These are phyloP conservation scores for Abscondita cerata DNA, from an alignment of 2,888 invertebrate genomes.

Conservation along the genomic window DNA sequence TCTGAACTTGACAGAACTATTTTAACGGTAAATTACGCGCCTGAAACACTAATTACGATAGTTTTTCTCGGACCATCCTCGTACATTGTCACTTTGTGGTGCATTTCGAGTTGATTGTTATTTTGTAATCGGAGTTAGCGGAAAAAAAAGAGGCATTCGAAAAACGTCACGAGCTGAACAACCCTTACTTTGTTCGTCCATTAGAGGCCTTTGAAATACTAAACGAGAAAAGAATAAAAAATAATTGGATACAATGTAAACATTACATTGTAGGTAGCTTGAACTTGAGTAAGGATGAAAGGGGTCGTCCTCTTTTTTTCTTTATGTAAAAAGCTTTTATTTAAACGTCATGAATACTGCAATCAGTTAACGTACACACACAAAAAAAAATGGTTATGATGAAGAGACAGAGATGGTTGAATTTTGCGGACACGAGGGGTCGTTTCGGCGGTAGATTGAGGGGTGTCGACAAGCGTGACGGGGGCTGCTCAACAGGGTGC, in stretches of 20 bases:
- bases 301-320: slow-evolving; percentile 24
- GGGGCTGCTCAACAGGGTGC: slow-evolving; percentile 35
- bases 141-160: neutral
- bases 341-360: slow-evolving; percentile 33
- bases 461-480: slow-evolving; percentile 36
- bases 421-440: neutral
- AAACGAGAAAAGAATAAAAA: slow-evolving; percentile 32
- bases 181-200: slow-evolving; percentile 12
- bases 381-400: neutral
- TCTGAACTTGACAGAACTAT: slow-evolving; percentile 36
- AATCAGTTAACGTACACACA: slow-evolving; percentile 25
- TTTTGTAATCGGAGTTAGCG: slow-evolving; percentile 5
- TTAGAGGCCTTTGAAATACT: slow-evolving; percentile 27
- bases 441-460: slow-evolving; percentile 31
- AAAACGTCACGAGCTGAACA: slow-evolving; percentile 9
- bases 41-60: slow-evolving; percentile 17
- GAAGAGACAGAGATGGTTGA: no score
- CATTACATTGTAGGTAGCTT: slow-evolving; percentile 29
- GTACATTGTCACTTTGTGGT: no score
- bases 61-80: neutral
- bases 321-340: slow-evolving; percentile 16
- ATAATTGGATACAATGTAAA: slow-evolving; percentile 35
- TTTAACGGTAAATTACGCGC: slow-evolving; percentile 23
- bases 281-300: slow-evolving; percentile 22
- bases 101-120: no score